Evolutionary conservation across 2,888 invertebrate genomes (phyloP).

Genomic region (Philhelius pedissequus): DNA sequence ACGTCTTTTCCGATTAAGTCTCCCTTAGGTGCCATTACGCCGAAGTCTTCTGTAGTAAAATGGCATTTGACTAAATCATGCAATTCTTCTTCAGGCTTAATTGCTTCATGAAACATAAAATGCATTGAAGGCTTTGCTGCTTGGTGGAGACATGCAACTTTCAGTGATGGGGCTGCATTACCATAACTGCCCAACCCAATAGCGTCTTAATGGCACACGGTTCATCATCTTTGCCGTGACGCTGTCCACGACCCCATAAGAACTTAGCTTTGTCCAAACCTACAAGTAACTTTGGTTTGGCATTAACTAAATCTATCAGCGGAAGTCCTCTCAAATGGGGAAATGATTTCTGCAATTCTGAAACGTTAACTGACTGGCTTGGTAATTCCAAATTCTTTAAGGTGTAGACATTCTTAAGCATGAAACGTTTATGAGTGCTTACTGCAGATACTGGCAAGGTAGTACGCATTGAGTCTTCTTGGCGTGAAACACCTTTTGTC

Average conservation of each 20-base stretch:
- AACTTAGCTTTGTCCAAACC: background rate
- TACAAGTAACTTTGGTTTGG: background rate
- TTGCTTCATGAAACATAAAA: conserved; percentile 1
- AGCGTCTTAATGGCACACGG: background rate
- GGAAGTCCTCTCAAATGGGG: background rate
- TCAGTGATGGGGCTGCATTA: background rate
- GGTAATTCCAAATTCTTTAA: background rate
- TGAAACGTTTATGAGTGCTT: background rate
- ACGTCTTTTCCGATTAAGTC: background rate
- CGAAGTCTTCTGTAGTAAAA: background rate
- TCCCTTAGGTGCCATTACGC: background rate
- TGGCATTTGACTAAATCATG: background rate
- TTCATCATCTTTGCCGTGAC: background rate
- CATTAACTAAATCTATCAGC: background rate
- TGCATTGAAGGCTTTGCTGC: background rate
- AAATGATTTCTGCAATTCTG: background rate
- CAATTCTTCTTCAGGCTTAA: background rate
- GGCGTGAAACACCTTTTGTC: background rate
- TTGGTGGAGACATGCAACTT: background rate
- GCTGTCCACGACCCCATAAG: background rate
- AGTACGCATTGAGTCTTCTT: background rate
- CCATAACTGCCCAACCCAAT: background rate
- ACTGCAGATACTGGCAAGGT: background rate
- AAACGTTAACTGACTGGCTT: background rate
- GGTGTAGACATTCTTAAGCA: background rate